Evolutionary conservation across 2,113 vertebrate species (phyloP).

Genomic region (Oceanodroma tethys): DNA sequence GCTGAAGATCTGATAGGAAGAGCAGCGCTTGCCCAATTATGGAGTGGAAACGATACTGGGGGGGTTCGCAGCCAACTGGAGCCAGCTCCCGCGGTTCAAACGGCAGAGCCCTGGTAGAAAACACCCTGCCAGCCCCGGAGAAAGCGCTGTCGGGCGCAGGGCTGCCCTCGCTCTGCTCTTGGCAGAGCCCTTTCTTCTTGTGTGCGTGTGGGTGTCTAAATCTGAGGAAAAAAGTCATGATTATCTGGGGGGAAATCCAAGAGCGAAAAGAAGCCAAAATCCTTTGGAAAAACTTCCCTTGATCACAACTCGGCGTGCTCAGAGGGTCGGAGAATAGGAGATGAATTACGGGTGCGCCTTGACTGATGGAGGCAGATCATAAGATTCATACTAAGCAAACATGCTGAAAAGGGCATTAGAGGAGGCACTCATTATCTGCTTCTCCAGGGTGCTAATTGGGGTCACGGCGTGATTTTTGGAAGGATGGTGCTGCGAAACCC

Average conservation of each 20-base stretch:
- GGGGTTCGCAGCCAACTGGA: background rate
- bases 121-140: background rate
- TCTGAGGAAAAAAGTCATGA: background rate
- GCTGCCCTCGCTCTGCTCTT: background rate
- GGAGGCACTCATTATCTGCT: background rate
- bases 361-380: background rate
- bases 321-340: background rate
- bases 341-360: background rate
- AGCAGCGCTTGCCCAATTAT: constrained; percentile 33
- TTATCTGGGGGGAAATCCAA: background rate
- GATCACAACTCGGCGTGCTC: background rate
- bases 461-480: background rate
- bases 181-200: background rate
- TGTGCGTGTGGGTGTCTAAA: background rate
- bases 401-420: background rate
- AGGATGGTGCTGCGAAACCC: background rate
- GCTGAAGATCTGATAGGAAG: constrained; percentile 39
- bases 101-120: background rate
- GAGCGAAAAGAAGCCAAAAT: background rate
- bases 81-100: background rate
- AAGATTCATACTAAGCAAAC: background rate
- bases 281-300: background rate
- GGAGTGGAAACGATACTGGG: constrained; percentile 25
- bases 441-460: background rate
- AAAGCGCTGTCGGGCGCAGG: background rate